Base-by-base conservation (phyloP, 2,797 vertebrate genomes). In the Brachyalestes nurse region DNA sequence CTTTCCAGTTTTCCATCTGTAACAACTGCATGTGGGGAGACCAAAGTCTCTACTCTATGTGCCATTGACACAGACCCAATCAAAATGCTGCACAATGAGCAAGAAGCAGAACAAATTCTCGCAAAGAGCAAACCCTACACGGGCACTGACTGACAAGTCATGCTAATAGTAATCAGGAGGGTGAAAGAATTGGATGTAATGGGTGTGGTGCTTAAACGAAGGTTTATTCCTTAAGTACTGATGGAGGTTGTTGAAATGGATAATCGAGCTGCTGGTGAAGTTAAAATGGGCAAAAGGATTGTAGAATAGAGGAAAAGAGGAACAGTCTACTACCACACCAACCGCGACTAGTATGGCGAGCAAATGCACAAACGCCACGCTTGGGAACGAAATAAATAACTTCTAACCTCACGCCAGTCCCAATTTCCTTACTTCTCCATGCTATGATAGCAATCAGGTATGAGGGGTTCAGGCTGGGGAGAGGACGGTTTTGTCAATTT, bases 11-110 rank as follows among this genome's bases (percentile, higher is more conserved):
- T 83, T 86, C 86, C 84, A 78, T 83, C 87, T 69, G 49, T 89
- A 86, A 91, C 89, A 88, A 82, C 89, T 90, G 89, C 88, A 92
- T 89, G 89, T 89, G 89, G 89, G 81, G 87, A 90, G 76, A 77
- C 83, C 85, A 81, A 83, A 83, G 60, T 87, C 88, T 82, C 85
- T 86, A 85, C 75, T 70, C 47, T 57, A 64, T 75, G 47, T 51
- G 25, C 86, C 88, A 87, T 85, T 86, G 73, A 87, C 91, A 60
- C 76, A 86, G 87, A 87, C 84, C 88, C 85, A 86, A 83, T 89
- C 88, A 81, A 76, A 61, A 61, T 67, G 79, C 72, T 86, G 65
- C 23, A 21, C 88, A 88, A 92, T 91, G 91, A 90, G 86, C 78
- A 74, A 69, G 65, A 71, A 84, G 78, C 85, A 88, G 90, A 90